A percentile compares a stretch with the other conserved stretches of the same genome.
These are phyloP conservation scores for Latrodectus hesperus DNA, from an alignment of 2,888 invertebrate species.

Conservation along the genomic window DNA sequence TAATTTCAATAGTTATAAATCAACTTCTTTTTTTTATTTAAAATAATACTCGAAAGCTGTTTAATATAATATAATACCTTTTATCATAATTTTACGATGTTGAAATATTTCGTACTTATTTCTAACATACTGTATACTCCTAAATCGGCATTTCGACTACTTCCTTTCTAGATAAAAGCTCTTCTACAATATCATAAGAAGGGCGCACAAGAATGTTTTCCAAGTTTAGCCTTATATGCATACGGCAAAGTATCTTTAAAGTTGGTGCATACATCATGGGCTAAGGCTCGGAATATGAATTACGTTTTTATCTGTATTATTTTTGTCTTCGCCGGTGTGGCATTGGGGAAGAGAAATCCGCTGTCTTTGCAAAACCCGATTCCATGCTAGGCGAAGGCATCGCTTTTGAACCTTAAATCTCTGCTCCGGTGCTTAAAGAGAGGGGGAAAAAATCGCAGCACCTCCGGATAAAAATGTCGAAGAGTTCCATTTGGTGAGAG, in stretches of 20 bases:
- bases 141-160: no score
- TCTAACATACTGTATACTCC: no score
- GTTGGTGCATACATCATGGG: background rate
- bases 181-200: no score
- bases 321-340: background rate
- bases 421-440: background rate
- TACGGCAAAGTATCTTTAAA: background rate
- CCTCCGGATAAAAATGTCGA: background rate
- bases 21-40: no score
- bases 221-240: no score
- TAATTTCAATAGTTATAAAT: no score
- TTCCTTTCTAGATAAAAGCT: no score
- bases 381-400: background rate
- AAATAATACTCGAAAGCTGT: no score
- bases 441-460: background rate
- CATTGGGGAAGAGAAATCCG: slow-evolving; percentile 10
- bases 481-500: slow-evolving; percentile 3
- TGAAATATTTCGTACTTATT: no score
- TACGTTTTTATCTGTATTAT: background rate
- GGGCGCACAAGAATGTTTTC: no score
- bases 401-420: slow-evolving; percentile 2
- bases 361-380: background rate
- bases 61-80: no score
- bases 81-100: no score
- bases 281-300: background rate